Evolutionary conservation across 2,797 vertebrate species (phyloP).

Genomic region (Phrynocephalus forsythii): DNA sequence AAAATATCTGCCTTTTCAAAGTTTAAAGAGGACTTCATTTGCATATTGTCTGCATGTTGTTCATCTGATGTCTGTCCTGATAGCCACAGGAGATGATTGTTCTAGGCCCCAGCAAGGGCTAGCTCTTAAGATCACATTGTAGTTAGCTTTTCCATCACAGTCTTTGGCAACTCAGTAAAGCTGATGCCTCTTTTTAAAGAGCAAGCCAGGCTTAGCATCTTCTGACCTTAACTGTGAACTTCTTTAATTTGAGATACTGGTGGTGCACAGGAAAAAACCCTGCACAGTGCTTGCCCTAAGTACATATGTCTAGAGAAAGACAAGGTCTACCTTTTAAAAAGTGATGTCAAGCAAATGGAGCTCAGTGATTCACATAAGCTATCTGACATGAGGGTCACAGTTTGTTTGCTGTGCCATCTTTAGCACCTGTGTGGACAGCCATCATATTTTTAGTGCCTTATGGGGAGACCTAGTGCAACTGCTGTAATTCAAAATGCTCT

Average conservation of each 20-base stretch:
- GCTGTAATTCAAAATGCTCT: neutral
- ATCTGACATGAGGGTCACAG: neutral
- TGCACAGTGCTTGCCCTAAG: neutral
- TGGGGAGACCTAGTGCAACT: neutral
- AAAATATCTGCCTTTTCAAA: constrained; percentile 1
- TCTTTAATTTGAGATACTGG: constrained; percentile 30
- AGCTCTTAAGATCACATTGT: constrained; percentile 13
- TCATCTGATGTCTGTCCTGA: neutral
- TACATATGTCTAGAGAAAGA: constrained; percentile 3
- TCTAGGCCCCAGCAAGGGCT: neutral
- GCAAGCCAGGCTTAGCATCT: neutral
- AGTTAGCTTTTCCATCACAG: neutral
- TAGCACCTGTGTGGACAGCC: neutral
- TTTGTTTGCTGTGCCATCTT: neutral
- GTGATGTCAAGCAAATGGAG: neutral
- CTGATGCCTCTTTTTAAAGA: neutral
- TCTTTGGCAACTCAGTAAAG: constrained; percentile 7
- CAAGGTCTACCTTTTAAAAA: constrained; percentile 24
- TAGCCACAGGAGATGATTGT: neutral
- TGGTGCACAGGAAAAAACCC: constrained; percentile 15
- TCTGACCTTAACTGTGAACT: neutral
- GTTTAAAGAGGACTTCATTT: neutral
- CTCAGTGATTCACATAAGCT: neutral
- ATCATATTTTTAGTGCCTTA: neutral
- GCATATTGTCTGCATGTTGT: too few relatives aligned